Conservation (phyloP, 2,888 invertebrate genomes). For the Dyspetes luteomarginatus region DNA sequence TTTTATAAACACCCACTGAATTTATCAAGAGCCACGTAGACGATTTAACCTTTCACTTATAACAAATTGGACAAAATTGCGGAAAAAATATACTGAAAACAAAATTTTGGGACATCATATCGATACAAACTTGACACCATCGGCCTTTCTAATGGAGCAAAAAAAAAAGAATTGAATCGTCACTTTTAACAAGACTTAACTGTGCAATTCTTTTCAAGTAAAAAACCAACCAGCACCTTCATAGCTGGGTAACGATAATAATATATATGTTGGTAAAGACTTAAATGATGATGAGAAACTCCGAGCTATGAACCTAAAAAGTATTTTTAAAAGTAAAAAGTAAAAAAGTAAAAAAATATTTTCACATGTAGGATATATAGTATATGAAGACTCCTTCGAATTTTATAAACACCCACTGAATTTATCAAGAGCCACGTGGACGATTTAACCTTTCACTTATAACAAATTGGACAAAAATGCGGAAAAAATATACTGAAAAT, state of each 20-base stretch:
- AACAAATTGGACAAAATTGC: neutral
- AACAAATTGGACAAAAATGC: neutral
- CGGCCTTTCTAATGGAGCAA: constrained; percentile 11
- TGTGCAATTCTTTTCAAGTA: too few relatives aligned
- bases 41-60: constrained; percentile 39
- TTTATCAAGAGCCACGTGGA: neutral
- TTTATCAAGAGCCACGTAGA: neutral
- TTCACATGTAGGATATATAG: neutral
- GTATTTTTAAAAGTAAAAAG: too few relatives aligned
- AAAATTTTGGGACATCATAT: neutral
- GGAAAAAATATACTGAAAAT: neutral
- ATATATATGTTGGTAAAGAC: too few relatives aligned
- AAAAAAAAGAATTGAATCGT: neutral
- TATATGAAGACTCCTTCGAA: neutral
- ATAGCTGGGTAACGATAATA: too few relatives aligned
- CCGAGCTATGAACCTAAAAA: too few relatives aligned
- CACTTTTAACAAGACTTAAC: neutral
- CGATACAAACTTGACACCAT: neutral
- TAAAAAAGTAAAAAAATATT: constrained; percentile 4
- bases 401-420: constrained; percentile 12
- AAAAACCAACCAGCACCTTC: too few relatives aligned
- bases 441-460: constrained; percentile 39
- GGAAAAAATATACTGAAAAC: neutral
- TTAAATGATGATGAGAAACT: too few relatives aligned
- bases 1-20: constrained; percentile 12